Base-by-base conservation (phyloP, 2,797 vertebrate species). In the Staurois parvus region DNA sequence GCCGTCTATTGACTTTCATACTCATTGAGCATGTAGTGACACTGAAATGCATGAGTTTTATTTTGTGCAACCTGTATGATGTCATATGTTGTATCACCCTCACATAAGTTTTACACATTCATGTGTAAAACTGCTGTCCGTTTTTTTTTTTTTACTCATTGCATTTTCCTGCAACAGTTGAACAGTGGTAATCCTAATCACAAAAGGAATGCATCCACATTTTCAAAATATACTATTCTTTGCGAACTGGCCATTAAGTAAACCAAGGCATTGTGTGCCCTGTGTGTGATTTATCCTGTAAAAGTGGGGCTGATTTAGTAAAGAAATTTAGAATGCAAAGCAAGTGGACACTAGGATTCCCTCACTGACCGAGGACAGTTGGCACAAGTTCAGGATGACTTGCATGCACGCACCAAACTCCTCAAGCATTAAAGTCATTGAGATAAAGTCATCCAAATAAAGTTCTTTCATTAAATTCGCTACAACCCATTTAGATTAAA, bases 21-120 rank as follows among this genome's bases (percentile, higher is more conserved):
- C 6, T 37, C 30, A 4, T 26, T 69, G 68, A 87, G 80, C 74
- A 83, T 87, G 80, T 40, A 83, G 19, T 72, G 24, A 59, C 74
- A 48, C 12, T 79, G n/a, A 68, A 32, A 67, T 59, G 85, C 74
- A 87, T 83, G 80, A 29, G 8, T 68, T 4, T 72, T 29, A 52
- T 72, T 34, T 26, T 72, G 29, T 62, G 26, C 52, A 48, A 73
- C 67, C 45, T 26, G n/a, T 73, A 28, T 72, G 69, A 26, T 70
- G 56, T 80, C 11, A 26, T 77, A 19, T 75, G 37, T 80, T 37
- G 13, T 37, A 52, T 81, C 29, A 34, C 17, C n/a, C 13, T 26
- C n/a, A 40, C 62, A 59, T 62, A 69, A 21, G 24, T 34, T 84
- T 77, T 84, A 70, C 28, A 70, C 66, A 29, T 12, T 42, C 4